A percentile compares a stretch with the other conserved stretches of the same genome.
These are phyloP conservation scores for Clanis bilineata DNA, from an alignment of 2,888 invertebrate species.

Conservation along the genomic window DNA sequence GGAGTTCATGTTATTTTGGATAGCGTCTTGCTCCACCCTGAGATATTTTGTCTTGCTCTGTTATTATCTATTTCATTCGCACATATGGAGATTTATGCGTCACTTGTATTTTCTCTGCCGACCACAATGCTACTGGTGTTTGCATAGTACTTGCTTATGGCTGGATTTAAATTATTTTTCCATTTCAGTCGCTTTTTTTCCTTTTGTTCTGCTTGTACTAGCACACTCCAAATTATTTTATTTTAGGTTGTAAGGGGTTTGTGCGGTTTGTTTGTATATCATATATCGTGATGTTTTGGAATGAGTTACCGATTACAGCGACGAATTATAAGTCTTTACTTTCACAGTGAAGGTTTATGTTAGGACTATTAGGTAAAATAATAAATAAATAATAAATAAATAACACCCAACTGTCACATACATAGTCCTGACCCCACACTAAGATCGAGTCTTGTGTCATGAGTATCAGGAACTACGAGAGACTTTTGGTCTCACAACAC, in stretches of 20 bases:
- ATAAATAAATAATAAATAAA: too few species aligned
- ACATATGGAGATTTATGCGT: constrained; percentile 44
- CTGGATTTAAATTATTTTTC: constrained; percentile 12
- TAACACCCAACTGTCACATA: too few species aligned
- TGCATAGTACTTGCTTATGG: constrained; percentile 13
- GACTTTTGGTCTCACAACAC: too few species aligned
- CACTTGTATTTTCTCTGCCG: constrained; percentile 44
- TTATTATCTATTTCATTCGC: constrained; percentile 34
- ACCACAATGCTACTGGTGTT: constrained; percentile 15
- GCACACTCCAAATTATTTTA: neutral
- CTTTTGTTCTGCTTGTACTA: neutral
- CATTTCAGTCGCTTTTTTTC: constrained; percentile 6
- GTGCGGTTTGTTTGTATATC: neutral
- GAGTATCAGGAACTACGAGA: too few species aligned
- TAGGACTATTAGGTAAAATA: too few species aligned
- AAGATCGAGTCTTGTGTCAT: too few species aligned
- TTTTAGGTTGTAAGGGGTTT: neutral
- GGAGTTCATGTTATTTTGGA: constrained; percentile 28
- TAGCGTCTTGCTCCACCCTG: constrained; percentile 49
- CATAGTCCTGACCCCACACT: too few species aligned
- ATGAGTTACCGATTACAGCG: neutral
- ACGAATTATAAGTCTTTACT: neutral
- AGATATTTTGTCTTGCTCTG: constrained; percentile 39
- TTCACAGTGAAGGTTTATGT: neutral
- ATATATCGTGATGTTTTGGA: neutral